Evolutionary conservation across 2,797 vertebrate species (phyloP), one percentile per base, ranked within the genome.

Genomic region (Typhlichthys eigenmanni): DNA sequence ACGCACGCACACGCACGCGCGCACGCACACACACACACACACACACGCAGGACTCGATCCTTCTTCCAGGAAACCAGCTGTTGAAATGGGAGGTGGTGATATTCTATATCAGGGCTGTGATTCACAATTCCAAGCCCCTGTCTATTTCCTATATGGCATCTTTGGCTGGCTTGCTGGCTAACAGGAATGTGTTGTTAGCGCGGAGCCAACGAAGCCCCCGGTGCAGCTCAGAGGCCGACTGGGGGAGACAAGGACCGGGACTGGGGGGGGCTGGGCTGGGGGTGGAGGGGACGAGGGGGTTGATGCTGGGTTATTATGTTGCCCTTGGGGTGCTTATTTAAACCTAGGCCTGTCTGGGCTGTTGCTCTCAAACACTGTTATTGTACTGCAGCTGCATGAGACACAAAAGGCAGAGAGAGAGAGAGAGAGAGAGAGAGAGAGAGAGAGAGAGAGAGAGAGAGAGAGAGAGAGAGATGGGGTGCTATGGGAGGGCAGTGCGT

Each of bases 1-100:
- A 29, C 24, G 0, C 24, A 89, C 83, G 82, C 85, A 72, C 52
- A 75, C 75, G 83, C 75, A 69, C 87, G 84, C 84, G 84, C 24
- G 3, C 24, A 24, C 17, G 17, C 83, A 89, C 84, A 83, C 71
- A 81, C 66, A 84, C 83, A 89, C 84, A 83, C 71, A 81, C 66
- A 84, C 78, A 85, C 66, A 14, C 80, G 82, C 77, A 65, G 68
- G 71, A 56, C 46, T 43, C 14, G 2, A 14, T 11, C 76, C 80
- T 72, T 78, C 79, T 90, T 92, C 88, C 89, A 91, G 90, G 90
- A 92, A 92, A 89, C 85, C 90, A 92, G 89, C 91, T 91, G 89
- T 90, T 89, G 79, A 75, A 82, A 76, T 73, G 75, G 83, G 85
- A 86, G 85, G 86, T 84, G 90, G 83, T 82, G 88, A 81, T 88